phyloP scores from a whole-genome alignment of 2,797 vertebrate species.

The Acipenser transmontanus region DNA sequence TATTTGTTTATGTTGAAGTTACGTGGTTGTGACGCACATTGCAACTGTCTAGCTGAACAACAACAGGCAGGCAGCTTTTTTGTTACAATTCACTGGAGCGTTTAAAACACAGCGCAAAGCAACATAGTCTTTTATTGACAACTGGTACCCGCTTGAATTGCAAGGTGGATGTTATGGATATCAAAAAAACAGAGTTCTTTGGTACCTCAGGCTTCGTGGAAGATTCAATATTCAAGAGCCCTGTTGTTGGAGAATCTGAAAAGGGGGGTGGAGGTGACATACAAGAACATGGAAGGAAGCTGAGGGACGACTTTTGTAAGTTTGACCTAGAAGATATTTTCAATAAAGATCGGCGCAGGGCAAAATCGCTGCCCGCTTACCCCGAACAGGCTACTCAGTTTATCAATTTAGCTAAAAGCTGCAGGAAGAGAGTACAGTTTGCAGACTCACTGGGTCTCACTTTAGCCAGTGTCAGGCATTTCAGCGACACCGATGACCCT shows the following conservation, averaged over 20 bases:
- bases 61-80: conserved; percentile 11
- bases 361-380: conserved; percentile 24
- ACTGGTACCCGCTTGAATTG: neutral
- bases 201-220: neutral
- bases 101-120: neutral
- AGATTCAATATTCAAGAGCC: neutral
- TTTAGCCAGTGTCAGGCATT: conserved; percentile 61
- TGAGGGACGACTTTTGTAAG: conserved; percentile 6
- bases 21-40: conserved; percentile 26
- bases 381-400: conserved; percentile 10
- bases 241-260: conserved; percentile 1
- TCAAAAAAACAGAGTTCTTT: neutral
- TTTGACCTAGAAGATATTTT: neutral
- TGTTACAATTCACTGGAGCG: neutral
- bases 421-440: conserved; percentile 67
- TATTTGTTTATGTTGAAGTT: conserved; percentile 17
- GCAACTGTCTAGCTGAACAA: conserved; percentile 12
- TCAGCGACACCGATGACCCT: conserved; percentile 56
- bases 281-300: neutral
- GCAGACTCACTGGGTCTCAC: conserved; percentile 59
- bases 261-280: neutral
- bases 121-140: no score
- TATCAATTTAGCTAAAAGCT: conserved; percentile 28
- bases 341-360: conserved; percentile 18
- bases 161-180: conserved; percentile 11